phyloP scores from a whole-genome alignment of 2,888 invertebrate species.

The Calliopum simillimum region DNA sequence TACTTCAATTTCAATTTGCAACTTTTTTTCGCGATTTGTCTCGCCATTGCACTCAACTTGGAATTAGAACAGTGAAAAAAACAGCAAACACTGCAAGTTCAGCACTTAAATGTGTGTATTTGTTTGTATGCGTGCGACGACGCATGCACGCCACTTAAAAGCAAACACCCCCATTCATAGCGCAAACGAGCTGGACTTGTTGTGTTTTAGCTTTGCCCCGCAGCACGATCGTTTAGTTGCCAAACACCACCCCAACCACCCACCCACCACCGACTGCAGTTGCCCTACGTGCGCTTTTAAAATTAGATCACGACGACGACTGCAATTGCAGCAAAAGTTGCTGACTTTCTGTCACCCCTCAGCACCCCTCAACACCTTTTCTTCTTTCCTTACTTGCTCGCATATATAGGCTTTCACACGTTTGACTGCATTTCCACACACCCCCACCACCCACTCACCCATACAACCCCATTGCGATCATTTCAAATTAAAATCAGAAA shows the following conservation, averaged over 20 bases:
- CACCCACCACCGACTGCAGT: not conserved
- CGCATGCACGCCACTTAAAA: not conserved
- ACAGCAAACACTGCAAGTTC: constrained; percentile 3
- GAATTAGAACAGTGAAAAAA: constrained; percentile 21
- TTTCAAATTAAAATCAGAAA: constrained; percentile 35
- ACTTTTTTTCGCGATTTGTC: not conserved
- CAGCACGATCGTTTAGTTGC: not conserved
- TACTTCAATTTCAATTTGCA: not conserved
- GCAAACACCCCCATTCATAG: not conserved
- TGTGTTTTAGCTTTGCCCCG: not conserved
- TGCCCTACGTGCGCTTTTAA: constrained; percentile 4
- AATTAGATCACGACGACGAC: constrained; percentile 14
- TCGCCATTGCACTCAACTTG: constrained; percentile 21
- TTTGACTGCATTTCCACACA: no score
- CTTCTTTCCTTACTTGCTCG: no score
- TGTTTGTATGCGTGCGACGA: constrained; percentile 15
- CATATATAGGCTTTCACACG: no score
- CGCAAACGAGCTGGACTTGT: not conserved
- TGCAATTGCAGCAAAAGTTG: not conserved
- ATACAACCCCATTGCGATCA: not conserved
- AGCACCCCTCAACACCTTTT: not conserved
- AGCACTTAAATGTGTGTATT: not conserved
- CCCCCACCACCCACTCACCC: not conserved
- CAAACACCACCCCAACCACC: no score
- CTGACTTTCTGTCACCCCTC: not conserved